Base-by-base conservation (phyloP, 2,113 vertebrate genomes). In the Ia io region DNA sequence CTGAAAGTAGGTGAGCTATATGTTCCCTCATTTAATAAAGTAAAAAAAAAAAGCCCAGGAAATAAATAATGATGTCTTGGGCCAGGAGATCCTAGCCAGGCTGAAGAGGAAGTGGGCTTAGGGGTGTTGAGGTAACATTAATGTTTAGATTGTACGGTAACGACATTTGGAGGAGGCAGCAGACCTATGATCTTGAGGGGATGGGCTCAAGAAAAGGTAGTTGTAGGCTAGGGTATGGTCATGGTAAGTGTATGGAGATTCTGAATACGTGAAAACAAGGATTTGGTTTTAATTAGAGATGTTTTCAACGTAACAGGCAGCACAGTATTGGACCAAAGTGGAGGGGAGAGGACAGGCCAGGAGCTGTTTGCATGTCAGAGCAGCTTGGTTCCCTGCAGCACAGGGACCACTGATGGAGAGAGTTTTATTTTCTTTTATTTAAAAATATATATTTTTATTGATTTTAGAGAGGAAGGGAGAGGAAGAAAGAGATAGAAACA, bases 221-320 rank as follows among this genome's bases (percentile, higher is more conserved):
- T 70, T 47, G 56, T 1, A 25, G 70, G 44, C 22, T 5, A 18
- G 35, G 1, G 23, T 32, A 32, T 1, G 44, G n/a, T 85, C 6
- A 6, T 20, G 18, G 30, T 28, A 71, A 17, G 20, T 32, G 6
- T 51, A 25, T 73, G 16, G 80, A 88, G 25, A 61, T 32, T 73
- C 30, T 49, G 53, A 69, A 40, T 40, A 13, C 6, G 2, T 18
- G 9, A 61, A 79, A 79, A 93, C 37, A 84, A 53, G 2, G 80
- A 42, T 77, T 59, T 88, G 42, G 18, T 67, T 80, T 87, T 32
- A 25, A 67, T 65, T 67, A 74, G 42, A 87, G 47, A 70, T 47
- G 6, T 73, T 79, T 88, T 83, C 16, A 61, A 30, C 28, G 37
- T 6, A 76, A n/a, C n/a, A 17, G 18, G 10, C 32, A 44, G 40